Evolutionary conservation across 2,113 vertebrate species (phyloP).

Genomic region (Pampusana beccarii): DNA sequence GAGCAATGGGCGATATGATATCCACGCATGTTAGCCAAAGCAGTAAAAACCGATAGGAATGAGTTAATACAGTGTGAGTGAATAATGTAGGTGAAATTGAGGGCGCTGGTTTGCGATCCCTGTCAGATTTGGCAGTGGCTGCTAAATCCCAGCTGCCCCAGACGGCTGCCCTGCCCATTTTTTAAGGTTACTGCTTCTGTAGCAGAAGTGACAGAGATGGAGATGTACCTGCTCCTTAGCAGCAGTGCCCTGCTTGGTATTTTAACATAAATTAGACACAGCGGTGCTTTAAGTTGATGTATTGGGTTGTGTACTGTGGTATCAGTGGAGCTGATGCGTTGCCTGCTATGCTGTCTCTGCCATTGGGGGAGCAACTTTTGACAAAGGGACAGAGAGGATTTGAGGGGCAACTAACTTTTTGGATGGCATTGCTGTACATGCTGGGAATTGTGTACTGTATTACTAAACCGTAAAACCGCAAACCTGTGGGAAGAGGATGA

Average conservation of each 20-base stretch:
- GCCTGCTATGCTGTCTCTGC: background rate
- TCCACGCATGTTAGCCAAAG: background rate
- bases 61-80: slow-evolving; percentile 5
- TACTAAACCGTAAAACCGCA: background rate
- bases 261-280: background rate
- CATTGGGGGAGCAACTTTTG: background rate
- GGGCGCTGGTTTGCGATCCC: slow-evolving; percentile 2
- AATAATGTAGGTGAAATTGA: slow-evolving; percentile 19
- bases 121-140: background rate
- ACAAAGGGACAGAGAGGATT: background rate
- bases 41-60: slow-evolving; percentile 34
- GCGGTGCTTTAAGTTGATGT: background rate
- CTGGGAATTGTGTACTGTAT: background rate
- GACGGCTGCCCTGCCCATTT: background rate
- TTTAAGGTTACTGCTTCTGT: background rate
- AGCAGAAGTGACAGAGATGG: background rate
- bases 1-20: slow-evolving; percentile 12
- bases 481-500: background rate
- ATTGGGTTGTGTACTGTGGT: background rate
- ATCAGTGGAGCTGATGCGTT: background rate
- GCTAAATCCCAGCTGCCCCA: background rate
- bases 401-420: background rate
- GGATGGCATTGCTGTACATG: background rate
- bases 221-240: background rate
- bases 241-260: background rate